Base-by-base conservation (phyloP, 2,888 invertebrate genomes). In the Catotricha subobsoleta region DNA sequence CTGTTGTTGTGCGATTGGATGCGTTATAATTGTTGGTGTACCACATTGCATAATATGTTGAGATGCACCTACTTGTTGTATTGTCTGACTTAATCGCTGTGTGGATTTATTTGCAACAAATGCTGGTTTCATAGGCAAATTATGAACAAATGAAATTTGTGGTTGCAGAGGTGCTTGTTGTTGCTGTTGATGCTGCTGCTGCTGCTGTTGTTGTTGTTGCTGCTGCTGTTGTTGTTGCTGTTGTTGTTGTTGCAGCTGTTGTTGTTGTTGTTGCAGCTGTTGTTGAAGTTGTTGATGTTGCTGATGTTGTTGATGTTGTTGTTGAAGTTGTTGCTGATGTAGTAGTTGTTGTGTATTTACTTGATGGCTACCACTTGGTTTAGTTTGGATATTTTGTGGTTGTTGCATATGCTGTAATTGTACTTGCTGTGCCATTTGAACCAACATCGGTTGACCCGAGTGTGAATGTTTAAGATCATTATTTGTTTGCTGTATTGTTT, bases 11-110 rank as follows among this genome's bases (percentile, higher is more conserved):
- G 12, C 40, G 19, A 41, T 42, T 18, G 38, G 44, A n/a, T 43
- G 44, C 9, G n/a, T 16, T 19, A 20, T 16, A 6, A 19, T 20
- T n/a, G n/a, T n/a, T 12, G 35, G n/a, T 13, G 20, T 8, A 20
- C 20, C 35, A n/a, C 35, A 35, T 46, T 66, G 62, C 39, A 63
- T 63, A 0, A 61, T 61, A 52, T 62, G 62, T 8, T 60, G 58
- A 5, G 59, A 54, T 4, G 50, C 50, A 2, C 55, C 58, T 2
- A 54, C 49, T 3, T 43, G 44, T 40, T 45, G 45, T 18, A 44
- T 45, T 15, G 41, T 39, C n/a, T 36, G n/a, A n/a, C n/a, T n/a
- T n/a, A n/a, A n/a, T n/a, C n/a, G n/a, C n/a, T n/a, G n/a, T n/a
- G n/a, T n/a, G n/a, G n/a, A n/a, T n/a, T n/a, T n/a, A n/a, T n/a